A percentile compares a stretch with the other conserved stretches of the same genome.
These are phyloP conservation scores for Caenorhabditis plicata DNA, from an alignment of 2,888 invertebrate species.

Conservation along the genomic window DNA sequence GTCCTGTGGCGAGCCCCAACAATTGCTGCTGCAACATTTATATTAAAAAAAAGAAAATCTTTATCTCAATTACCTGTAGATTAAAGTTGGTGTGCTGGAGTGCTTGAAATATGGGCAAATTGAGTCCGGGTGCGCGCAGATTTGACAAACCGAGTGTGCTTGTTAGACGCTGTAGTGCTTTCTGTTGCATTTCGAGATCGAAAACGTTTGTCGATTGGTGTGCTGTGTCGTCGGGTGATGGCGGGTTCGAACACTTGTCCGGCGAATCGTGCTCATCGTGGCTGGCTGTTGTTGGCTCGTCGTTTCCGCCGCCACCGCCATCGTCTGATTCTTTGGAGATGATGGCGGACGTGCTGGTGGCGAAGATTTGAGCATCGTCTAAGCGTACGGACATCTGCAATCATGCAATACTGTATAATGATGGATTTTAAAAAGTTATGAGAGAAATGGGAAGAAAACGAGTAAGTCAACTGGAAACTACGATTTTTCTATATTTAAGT, in stretches of 20 bases:
- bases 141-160: constrained; percentile 25
- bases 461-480: no score
- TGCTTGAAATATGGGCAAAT: constrained; percentile 50
- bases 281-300: constrained; percentile 12
- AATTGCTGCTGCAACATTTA: constrained; percentile 48
- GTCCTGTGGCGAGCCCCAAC: constrained; percentile 29
- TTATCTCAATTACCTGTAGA: constrained; percentile 25
- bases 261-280: constrained; percentile 18
- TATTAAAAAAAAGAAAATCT: no score
- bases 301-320: constrained; percentile 2
- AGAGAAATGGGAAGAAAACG: no score
- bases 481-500: no score
- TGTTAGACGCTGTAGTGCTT: constrained; percentile 53
- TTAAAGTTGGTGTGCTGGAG: constrained; percentile 44
- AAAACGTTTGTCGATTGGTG: constrained; percentile 26
- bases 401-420: no score
- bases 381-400: constrained; percentile 34
- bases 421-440: no score
- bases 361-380: constrained; percentile 30
- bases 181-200: constrained; percentile 55
- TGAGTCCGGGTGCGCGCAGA: constrained; percentile 44
- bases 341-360: constrained; percentile 22
- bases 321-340: constrained; percentile 7
- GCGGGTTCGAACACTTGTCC: constrained; percentile 20
- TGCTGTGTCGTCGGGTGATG: constrained; percentile 19